phyloP scores from a whole-genome alignment of 2,888 invertebrate genomes.

The Lasioglossum oenotherae region DNA sequence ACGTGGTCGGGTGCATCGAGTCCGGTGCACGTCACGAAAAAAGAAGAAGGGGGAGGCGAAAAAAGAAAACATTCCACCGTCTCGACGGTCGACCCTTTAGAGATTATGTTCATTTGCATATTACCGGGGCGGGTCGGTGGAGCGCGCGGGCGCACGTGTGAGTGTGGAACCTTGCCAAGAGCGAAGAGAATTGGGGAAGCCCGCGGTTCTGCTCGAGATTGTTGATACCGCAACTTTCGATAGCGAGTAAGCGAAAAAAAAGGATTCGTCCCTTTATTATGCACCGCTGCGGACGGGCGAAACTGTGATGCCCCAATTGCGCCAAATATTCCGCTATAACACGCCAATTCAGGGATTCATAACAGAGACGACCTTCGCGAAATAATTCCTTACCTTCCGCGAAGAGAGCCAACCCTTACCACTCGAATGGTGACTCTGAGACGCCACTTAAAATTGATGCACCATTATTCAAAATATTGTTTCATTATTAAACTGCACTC shows the following conservation, averaged over 20 bases:
- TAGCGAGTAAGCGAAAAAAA: constrained; percentile 38
- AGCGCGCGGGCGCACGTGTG: constrained; percentile 42
- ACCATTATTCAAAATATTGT: too few relatives aligned
- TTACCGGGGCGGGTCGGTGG: constrained; percentile 68
- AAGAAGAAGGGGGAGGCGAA: neutral
- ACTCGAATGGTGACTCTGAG: too few relatives aligned
- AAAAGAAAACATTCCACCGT: constrained; percentile 25
- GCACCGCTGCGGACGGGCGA: constrained; percentile 15
- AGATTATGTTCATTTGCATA: constrained; percentile 76
- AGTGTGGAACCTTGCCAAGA: constrained; percentile 76
- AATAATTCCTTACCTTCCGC: neutral
- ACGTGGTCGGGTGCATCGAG: constrained; percentile 11
- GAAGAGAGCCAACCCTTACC: neutral
- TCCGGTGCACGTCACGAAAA: neutral
- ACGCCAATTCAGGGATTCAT: constrained; percentile 12
- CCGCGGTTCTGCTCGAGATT: constrained; percentile 59
- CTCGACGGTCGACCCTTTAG: constrained; percentile 50
- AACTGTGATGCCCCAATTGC: constrained; percentile 28
- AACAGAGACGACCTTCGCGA: neutral
- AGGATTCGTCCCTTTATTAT: constrained; percentile 44
- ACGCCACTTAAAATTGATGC: too few relatives aligned
- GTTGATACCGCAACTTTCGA: constrained; percentile 54
- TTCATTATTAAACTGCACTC: too few relatives aligned
- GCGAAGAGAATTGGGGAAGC: constrained; percentile 57
- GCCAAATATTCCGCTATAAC: constrained; percentile 4